Base-by-base conservation (phyloP, 2,797 vertebrate species). In the Potorous gilbertii region DNA sequence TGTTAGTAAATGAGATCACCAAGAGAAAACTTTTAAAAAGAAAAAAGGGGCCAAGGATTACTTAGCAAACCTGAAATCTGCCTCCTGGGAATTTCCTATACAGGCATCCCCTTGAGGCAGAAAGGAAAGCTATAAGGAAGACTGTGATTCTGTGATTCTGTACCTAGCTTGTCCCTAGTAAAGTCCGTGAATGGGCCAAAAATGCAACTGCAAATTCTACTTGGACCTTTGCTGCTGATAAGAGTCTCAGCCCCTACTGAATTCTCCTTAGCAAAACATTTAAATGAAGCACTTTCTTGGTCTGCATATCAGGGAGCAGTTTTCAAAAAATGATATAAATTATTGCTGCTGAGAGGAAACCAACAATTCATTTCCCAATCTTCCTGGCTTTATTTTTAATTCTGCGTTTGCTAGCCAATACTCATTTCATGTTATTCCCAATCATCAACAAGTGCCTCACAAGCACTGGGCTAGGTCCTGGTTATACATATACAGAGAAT, bases 181-280 rank as follows among this genome's bases (percentile, higher is more conserved):
- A 52, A 95, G 89, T 59, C 16, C 54, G 31, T 9, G 1, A 95
- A 74, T 12, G 28, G 62, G 21, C 92, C 90, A 90, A 92, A 96
- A 90, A 93, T 0, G 12, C 12, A 40, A 21, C 62, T 31, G 40
- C 59, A 46, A 50, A 28, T 57, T 94, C 56, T 92, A n/a, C 0
- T 0, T 8, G 54, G 52, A 40, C 34, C 93, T 54, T 24, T 55
- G 62, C 46, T 94, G 46, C 1, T 46, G 87, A 4, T 28, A 55
- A 90, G 4, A 92, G 40, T 81, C 56, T 95, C 55, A 56, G 57
- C 55, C 54, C 50, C 74, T 31, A 27, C 8, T 74, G 66, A 95
- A 96, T 95, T 96, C 93, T 90, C 16, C 56, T 92, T 90, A 29
- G 93, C 56, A 57, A 96, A 96, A n/a, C 81, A 55, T 92, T 90